Conservation (phyloP, 2,888 invertebrate genomes). For the Halictus ligatus region DNA sequence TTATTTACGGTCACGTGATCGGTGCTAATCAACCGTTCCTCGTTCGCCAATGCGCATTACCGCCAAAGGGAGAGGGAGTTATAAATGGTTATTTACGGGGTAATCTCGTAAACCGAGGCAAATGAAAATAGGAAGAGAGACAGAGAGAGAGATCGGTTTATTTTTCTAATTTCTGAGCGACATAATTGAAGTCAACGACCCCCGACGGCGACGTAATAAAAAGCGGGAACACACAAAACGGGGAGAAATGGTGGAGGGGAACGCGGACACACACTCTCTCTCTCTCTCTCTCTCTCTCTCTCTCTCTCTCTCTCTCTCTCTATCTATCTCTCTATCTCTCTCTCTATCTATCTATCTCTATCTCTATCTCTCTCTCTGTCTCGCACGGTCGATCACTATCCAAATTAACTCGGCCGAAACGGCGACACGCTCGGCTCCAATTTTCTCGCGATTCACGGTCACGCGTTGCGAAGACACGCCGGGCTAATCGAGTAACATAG, state of each 20-base stretch:
- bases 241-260: not conserved
- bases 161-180: not conserved
- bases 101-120: not conserved
- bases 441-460: conserved; percentile 21
- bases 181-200: conserved; percentile 1
- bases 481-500: conserved; percentile 26
- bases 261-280: not conserved
- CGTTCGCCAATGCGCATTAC: not conserved
- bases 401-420: conserved; percentile 26
- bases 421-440: conserved; percentile 23
- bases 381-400: conserved; percentile 3
- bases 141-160: not conserved
- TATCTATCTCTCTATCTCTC: not conserved
- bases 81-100: not conserved
- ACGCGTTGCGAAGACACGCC: conserved; percentile 14
- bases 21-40: not conserved
- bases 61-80: not conserved
- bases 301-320: not conserved
- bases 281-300: too few species aligned
- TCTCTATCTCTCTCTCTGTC: not conserved
- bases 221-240: not conserved
- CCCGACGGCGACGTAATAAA: not conserved
- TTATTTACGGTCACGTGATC: not conserved
- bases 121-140: not conserved
- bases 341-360: too few species aligned